Conservation (phyloP, 2,888 invertebrate genomes). For the Pardosa pseudoannulata region DNA sequence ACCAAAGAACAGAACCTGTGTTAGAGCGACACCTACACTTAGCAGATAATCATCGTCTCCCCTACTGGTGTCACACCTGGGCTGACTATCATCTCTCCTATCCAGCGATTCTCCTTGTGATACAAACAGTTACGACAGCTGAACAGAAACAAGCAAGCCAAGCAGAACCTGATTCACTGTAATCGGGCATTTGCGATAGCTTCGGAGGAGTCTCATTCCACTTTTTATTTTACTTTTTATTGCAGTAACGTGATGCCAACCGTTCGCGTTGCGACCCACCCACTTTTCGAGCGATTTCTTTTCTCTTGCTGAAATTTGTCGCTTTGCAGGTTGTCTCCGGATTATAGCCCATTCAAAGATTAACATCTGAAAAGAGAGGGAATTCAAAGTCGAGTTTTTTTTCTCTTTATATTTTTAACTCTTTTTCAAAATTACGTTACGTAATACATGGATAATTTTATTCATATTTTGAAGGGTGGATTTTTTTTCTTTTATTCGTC, state of each 20-base stretch:
- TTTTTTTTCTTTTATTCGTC: no score
- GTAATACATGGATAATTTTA: no score
- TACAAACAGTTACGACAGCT: slow-evolving; percentile 13
- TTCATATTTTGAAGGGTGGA: no score
- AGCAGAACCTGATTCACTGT: not conserved
- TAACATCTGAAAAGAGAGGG: no score
- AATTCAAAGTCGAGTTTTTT: no score
- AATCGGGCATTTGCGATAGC: not conserved
- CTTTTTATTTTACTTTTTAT: not conserved
- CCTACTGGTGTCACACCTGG: slow-evolving; percentile 11
- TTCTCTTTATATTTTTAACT: no score
- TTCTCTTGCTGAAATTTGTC: slow-evolving; percentile 23
- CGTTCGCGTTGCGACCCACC: not conserved
- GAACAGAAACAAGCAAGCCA: not conserved
- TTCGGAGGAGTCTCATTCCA: not conserved
- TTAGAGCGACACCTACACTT: slow-evolving; percentile 1
- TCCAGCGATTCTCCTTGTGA: not conserved
- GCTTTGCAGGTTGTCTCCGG: slow-evolving; percentile 12
- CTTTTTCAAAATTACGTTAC: no score
- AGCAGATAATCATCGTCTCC: not conserved
- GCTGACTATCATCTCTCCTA: not conserved
- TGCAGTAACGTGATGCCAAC: not conserved
- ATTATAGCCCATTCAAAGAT: not conserved
- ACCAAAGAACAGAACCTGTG: not conserved
- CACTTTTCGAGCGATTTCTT: not conserved